A percentile compares a stretch with the other conserved stretches of the same genome.
These are phyloP conservation scores for Rhorus exstirpatorius DNA, from an alignment of 2,888 invertebrate species.

Conservation along the genomic window DNA sequence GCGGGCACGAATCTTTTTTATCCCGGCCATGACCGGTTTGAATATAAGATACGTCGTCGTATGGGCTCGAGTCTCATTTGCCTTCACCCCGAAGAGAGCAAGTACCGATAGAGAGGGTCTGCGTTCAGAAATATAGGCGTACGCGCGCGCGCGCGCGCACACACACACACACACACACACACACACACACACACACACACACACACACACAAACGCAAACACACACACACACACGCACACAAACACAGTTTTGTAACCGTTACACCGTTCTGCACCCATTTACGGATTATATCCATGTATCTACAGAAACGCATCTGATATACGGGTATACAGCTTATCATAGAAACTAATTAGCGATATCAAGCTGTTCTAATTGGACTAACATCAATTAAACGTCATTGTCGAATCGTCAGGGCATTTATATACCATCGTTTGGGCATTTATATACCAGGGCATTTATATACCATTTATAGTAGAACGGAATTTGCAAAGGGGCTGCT, in stretches of 20 bases:
- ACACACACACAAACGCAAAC: too few relatives aligned
- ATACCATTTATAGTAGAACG: too few relatives aligned
- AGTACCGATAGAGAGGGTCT: conserved; percentile 55
- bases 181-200: neutral
- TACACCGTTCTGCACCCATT: conserved; percentile 2
- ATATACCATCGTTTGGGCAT: too few relatives aligned
- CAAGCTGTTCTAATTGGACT: conserved; percentile 49
- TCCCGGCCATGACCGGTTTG: conserved; percentile 81
- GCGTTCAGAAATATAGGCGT: conserved; percentile 15
- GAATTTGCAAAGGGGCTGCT: conserved; percentile 21
- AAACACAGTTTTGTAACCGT: neutral
- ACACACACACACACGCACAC: too few relatives aligned
- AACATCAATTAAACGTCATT: conserved; percentile 54
- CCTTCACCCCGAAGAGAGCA: conserved; percentile 75
- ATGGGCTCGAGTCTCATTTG: conserved; percentile 72
- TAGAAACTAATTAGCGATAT: conserved; percentile 57
- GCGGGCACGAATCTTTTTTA: conserved; percentile 73
- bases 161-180: neutral
- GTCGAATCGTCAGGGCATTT: conserved; percentile 13
- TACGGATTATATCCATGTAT: neutral
- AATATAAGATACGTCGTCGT: conserved; percentile 76
- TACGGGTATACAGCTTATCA: conserved; percentile 4
- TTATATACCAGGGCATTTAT: too few relatives aligned
- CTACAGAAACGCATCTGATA: conserved; percentile 27
- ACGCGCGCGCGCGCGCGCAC: neutral